Conservation (phyloP, 2,113 vertebrate species). For the Crotalus viridis region DNA sequence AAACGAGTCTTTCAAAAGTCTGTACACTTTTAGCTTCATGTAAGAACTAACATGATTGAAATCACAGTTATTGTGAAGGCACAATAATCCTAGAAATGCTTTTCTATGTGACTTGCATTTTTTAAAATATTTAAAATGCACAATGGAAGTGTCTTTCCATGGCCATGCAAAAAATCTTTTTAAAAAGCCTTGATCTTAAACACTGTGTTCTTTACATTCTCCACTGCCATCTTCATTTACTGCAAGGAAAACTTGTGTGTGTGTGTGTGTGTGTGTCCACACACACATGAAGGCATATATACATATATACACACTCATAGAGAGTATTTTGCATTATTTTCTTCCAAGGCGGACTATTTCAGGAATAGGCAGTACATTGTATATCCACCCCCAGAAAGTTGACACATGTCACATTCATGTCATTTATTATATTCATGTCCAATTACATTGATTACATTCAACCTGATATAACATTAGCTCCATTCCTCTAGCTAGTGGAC, state of each 20-base stretch:
- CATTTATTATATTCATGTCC: background rate
- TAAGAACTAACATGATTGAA: background rate
- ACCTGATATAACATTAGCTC: background rate
- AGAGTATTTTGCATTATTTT: background rate
- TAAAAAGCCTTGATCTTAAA: background rate
- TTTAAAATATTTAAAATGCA: background rate
- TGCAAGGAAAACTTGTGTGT: background rate
- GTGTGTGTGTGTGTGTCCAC: no score
- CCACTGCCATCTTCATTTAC: background rate
- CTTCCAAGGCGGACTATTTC: background rate
- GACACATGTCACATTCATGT: background rate
- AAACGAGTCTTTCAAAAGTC: no score
- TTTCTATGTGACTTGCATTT: background rate
- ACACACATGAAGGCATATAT: background rate
- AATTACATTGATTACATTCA: background rate
- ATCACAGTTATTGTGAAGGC: background rate
- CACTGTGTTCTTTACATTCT: no score
- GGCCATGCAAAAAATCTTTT: background rate
- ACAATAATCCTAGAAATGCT: background rate
- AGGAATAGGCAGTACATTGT: background rate
- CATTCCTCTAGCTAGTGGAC: background rate
- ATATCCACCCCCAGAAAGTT: background rate
- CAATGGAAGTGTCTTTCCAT: background rate
- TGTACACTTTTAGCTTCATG: no score
- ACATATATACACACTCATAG: background rate